These are phyloP conservation scores for Apis florea DNA, from an alignment of 1,140 invertebrate species.

Conservation along the genomic window DNA sequence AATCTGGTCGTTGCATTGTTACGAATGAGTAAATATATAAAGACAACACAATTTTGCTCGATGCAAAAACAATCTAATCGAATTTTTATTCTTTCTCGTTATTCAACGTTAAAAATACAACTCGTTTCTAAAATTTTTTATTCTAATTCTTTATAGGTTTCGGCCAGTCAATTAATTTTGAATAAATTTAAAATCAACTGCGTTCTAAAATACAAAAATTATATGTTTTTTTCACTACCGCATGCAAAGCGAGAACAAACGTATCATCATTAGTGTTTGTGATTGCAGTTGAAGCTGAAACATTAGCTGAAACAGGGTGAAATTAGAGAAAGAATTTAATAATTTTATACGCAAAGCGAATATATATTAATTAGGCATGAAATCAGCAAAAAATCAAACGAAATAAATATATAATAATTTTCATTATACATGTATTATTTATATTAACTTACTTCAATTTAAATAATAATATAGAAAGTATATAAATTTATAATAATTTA, in stretches of 20 bases:
- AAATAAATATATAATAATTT: neutral
- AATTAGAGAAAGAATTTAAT: neutral
- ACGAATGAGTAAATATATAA: too few relatives aligned
- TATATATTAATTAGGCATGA: neutral
- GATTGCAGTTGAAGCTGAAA: neutral
- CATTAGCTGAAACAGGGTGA: neutral
- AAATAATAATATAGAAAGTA: neutral
- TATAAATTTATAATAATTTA: neutral
- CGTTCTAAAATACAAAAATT: neutral
- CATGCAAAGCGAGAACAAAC: constrained; percentile 43
- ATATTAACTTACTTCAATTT: neutral
- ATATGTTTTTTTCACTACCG: constrained; percentile 1
- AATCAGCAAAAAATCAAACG: neutral
- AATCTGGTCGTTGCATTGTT: too few relatives aligned
- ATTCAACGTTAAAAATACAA: too few relatives aligned
- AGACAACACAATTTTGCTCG: too few relatives aligned
- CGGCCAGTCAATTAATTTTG: neutral
- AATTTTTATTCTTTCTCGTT: too few relatives aligned
- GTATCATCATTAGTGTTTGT: neutral
- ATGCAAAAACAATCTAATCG: too few relatives aligned
- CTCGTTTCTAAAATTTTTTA: neutral
- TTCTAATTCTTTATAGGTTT: too few relatives aligned
- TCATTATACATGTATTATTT: neutral
- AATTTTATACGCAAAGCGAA: neutral
- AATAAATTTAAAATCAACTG: neutral